Evolutionary conservation across 2,113 vertebrate genomes (phyloP).

Genomic region (Nibea coibor): DNA sequence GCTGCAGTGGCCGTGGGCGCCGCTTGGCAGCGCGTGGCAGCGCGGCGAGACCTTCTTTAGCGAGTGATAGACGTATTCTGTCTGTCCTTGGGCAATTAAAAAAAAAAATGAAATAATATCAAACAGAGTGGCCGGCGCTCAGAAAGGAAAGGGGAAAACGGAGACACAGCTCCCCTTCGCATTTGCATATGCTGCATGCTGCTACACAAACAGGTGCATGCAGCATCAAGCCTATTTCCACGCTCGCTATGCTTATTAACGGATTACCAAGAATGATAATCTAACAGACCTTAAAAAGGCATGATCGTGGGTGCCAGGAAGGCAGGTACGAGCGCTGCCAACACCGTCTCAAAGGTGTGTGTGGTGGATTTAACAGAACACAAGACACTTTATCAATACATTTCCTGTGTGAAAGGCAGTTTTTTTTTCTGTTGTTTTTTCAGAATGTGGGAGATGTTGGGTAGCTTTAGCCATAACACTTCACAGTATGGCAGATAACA

Average conservation of each 20-base stretch:
- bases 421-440: not conserved
- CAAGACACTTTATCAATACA: slow-evolving; percentile 39
- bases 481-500: not conserved
- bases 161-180: not conserved
- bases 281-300: slow-evolving; percentile 39
- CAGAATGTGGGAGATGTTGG: slow-evolving; percentile 16
- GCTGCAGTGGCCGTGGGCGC: slow-evolving; percentile 34
- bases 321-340: slow-evolving; percentile 25
- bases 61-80: slow-evolving; percentile 17
- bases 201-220: slow-evolving; percentile 26
- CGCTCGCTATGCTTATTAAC: slow-evolving; percentile 44
- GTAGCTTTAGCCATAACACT: not conserved
- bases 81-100: not conserved
- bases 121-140: not conserved
- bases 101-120: not conserved
- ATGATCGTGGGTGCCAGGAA: slow-evolving; percentile 11
- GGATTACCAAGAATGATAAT: slow-evolving; percentile 59
- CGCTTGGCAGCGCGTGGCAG: slow-evolving; percentile 31
- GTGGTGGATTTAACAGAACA: slow-evolving; percentile 29
- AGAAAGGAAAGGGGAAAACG: not conserved
- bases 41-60: slow-evolving; percentile 21
- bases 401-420: slow-evolving; percentile 28
- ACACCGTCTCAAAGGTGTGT: slow-evolving; percentile 37
- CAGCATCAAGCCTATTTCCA: slow-evolving; percentile 50
- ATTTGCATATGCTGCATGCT: slow-evolving; percentile 5